A percentile compares a stretch with the other conserved stretches of the same genome.
phyloP scores from a whole-genome alignment of 2,797 vertebrate genomes.

The Eulemur albifrons region DNA sequence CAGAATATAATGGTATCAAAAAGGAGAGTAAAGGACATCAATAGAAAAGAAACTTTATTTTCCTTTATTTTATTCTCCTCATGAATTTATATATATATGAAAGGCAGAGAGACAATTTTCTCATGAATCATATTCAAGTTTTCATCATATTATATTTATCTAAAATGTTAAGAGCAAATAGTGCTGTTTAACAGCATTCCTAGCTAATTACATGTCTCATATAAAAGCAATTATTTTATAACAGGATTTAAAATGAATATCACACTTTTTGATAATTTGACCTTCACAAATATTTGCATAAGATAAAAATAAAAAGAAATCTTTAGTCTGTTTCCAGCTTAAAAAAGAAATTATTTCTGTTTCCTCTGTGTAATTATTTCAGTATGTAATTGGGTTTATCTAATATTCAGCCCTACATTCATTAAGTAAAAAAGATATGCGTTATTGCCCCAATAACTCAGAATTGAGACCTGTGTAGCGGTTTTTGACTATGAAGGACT shows the following conservation, averaged over 20 bases:
- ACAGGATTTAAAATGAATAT: background rate
- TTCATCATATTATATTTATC: background rate
- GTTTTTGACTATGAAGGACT: conserved; percentile 40
- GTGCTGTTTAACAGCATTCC: background rate
- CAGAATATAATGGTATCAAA: background rate
- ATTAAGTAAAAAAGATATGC: background rate
- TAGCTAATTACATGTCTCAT: background rate
- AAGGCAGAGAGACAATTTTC: background rate
- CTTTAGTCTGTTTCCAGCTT: background rate
- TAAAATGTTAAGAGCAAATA: background rate
- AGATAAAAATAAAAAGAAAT: conserved; percentile 19
- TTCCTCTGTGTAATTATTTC: background rate
- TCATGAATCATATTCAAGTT: background rate
- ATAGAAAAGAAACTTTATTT: background rate
- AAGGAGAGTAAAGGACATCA: background rate
- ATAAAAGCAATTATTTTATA: background rate
- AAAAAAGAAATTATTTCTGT: background rate
- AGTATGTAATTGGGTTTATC: background rate
- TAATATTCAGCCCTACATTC: background rate
- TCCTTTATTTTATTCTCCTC: background rate
- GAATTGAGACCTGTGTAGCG: background rate
- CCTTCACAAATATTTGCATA: conserved; percentile 7
- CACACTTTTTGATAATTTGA: conserved; percentile 37
- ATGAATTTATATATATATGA: background rate
- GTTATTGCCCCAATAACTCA: background rate